phyloP scores from a whole-genome alignment of 2,113 vertebrate species.

The Colius striatus region DNA sequence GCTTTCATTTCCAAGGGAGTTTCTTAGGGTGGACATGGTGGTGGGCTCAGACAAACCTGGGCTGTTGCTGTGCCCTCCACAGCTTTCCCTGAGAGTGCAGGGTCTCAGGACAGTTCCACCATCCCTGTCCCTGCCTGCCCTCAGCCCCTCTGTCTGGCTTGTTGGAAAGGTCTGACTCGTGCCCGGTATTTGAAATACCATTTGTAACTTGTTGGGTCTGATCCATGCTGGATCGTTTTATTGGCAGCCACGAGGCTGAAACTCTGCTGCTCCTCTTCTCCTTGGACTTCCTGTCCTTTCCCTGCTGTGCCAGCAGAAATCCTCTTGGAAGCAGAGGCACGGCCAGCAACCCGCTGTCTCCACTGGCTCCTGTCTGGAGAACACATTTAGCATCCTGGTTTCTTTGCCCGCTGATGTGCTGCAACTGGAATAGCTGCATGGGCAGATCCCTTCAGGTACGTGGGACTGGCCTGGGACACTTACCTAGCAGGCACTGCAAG shows the following conservation, averaged over 20 bases:
- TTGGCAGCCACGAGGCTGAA: not conserved
- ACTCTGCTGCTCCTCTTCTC: slow-evolving; percentile 16
- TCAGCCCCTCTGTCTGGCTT: not conserved
- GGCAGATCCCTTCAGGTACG: not conserved
- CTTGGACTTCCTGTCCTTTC: slow-evolving; percentile 25
- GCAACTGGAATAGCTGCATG: not conserved
- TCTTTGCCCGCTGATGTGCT: not conserved
- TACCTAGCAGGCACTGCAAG: not conserved
- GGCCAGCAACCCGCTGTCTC: not conserved
- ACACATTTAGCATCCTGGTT: not conserved
- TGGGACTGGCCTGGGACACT: not conserved
- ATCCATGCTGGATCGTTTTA: slow-evolving; percentile 27
- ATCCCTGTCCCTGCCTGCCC: not conserved
- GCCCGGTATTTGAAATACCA: not conserved
- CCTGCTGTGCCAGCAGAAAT: slow-evolving; percentile 10
- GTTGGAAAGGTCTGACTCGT: not conserved
- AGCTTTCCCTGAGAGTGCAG: not conserved
- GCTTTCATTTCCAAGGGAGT: not conserved
- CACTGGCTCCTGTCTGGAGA: not conserved
- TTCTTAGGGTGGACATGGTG: not conserved
- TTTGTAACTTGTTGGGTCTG: slow-evolving; percentile 12
- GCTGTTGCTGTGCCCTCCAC: not conserved
- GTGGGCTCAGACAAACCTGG: not conserved
- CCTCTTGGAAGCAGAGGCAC: not conserved
- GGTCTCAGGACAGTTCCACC: not conserved